Evolutionary conservation across 2,113 vertebrate genomes (phyloP).

Genomic region (Macquaria ambigua): DNA sequence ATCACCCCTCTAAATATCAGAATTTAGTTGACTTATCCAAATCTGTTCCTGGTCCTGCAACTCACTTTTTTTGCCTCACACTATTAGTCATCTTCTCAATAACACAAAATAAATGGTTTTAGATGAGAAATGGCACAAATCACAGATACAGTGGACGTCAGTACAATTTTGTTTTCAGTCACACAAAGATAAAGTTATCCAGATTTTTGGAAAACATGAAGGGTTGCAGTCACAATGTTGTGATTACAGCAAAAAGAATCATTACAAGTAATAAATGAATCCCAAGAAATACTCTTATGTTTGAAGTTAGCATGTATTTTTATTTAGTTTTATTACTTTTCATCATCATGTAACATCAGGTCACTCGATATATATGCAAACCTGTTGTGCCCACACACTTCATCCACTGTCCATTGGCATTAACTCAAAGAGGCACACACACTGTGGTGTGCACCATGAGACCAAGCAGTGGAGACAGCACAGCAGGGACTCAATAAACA

Average conservation of each 20-base stretch:
- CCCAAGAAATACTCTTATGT: background rate
- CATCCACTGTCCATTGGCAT: slow-evolving; percentile 19
- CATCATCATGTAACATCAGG: background rate
- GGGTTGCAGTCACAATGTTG: background rate
- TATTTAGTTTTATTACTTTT: background rate
- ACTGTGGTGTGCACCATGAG: slow-evolving; percentile 11
- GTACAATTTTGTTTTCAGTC: background rate
- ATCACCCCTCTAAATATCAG: background rate
- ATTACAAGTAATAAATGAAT: background rate
- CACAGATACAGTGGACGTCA: background rate
- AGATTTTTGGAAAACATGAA: slow-evolving; percentile 7
- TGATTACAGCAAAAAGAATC: background rate
- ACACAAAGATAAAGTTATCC: background rate
- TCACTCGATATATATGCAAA: slow-evolving; percentile 8
- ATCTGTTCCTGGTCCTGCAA: background rate
- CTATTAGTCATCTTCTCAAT: background rate
- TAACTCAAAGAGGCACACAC: slow-evolving; percentile 18
- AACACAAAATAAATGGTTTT: background rate
- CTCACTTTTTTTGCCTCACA: background rate
- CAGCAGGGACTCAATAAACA: slow-evolving; percentile 66
- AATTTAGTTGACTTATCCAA: background rate
- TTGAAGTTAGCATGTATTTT: background rate
- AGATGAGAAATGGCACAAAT: background rate
- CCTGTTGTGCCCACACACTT: slow-evolving; percentile 31
- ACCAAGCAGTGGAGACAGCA: slow-evolving; percentile 47